A percentile compares a stretch with the other conserved stretches of the same genome.
Evolutionary conservation across 2,888 invertebrate species (phyloP).

Genomic region (Smittia sp.): DNA sequence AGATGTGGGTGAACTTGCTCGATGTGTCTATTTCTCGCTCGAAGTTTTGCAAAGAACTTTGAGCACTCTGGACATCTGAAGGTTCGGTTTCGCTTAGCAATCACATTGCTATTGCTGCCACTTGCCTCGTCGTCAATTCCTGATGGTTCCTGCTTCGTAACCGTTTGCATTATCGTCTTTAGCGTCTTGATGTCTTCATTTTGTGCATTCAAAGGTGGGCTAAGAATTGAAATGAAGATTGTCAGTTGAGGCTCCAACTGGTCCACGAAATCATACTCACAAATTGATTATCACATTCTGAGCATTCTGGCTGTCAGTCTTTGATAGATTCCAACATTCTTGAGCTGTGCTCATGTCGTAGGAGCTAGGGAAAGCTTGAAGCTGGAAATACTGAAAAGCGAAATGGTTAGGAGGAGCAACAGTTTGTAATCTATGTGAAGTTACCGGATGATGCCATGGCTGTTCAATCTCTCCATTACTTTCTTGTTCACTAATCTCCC

Average conservation of each 20-base stretch:
- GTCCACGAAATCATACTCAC: constrained; percentile 35
- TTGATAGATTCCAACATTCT: constrained; percentile 46
- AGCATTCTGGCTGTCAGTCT: constrained; percentile 39
- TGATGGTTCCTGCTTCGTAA: constrained; percentile 21
- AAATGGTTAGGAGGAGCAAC: neutral
- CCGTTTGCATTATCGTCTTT: constrained; percentile 33
- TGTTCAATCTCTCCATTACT: constrained; percentile 76
- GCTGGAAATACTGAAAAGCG: constrained; percentile 30
- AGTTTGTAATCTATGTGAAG: constrained; percentile 45
- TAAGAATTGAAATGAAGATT: neutral
- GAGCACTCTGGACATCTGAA: constrained; percentile 52
- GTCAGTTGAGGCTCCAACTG: neutral
- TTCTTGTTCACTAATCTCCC: constrained; percentile 83
- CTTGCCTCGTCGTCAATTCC: constrained; percentile 32
- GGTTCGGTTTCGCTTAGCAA: constrained; percentile 42
- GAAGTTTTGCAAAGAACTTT: constrained; percentile 49
- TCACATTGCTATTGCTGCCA: constrained; percentile 30
- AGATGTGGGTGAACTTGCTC: constrained; percentile 49
- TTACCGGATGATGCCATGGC: constrained; percentile 68
- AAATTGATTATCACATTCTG: constrained; percentile 42
- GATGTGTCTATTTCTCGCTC: constrained; percentile 52
- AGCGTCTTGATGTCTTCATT: constrained; percentile 30
- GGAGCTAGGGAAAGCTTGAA: constrained; percentile 43
- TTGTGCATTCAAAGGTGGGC: constrained; percentile 35
- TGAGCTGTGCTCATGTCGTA: constrained; percentile 45